Evolutionary conservation across 2,113 vertebrate species (phyloP).

Genomic region (Tragulus kanchil): DNA sequence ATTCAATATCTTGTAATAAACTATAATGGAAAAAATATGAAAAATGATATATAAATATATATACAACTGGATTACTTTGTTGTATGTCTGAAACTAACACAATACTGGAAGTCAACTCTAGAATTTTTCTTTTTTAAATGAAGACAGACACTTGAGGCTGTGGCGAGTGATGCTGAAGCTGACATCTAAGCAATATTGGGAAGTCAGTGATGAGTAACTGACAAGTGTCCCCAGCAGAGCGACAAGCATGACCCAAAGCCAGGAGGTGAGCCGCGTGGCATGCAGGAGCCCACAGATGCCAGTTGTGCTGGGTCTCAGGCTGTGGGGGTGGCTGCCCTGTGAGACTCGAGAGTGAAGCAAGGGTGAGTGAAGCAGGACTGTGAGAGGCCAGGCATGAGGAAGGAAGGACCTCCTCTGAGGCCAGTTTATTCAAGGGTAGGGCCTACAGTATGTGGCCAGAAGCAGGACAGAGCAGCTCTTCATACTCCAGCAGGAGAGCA

Average conservation of each 20-base stretch:
- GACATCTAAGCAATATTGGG: fast-evolving
- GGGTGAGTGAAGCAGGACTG: fast-evolving
- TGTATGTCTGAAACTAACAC: not conserved
- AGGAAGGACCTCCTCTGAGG: not conserved
- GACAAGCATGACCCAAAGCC: not conserved
- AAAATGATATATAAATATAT: not conserved
- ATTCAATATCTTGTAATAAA: not conserved
- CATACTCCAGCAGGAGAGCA: fast-evolving
- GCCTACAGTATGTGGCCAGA: not conserved
- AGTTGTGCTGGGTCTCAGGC: not conserved
- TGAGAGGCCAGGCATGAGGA: not conserved
- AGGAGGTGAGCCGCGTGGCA: not conserved
- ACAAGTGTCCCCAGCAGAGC: not conserved
- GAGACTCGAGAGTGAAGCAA: fast-evolving
- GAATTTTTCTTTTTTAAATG: no score
- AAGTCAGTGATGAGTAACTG: not conserved
- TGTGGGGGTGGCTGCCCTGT: not conserved
- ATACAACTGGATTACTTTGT: not conserved
- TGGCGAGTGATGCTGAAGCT: fast-evolving
- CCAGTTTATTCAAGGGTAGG: fast-evolving
- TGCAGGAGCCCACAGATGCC: fast-evolving
- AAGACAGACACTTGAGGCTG: no score
- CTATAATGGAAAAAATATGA: not conserved
- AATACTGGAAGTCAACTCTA: not conserved
- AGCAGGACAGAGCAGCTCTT: not conserved